Base-by-base conservation (phyloP, 2,113 vertebrate genomes). In the Rattus rattus region DNA sequence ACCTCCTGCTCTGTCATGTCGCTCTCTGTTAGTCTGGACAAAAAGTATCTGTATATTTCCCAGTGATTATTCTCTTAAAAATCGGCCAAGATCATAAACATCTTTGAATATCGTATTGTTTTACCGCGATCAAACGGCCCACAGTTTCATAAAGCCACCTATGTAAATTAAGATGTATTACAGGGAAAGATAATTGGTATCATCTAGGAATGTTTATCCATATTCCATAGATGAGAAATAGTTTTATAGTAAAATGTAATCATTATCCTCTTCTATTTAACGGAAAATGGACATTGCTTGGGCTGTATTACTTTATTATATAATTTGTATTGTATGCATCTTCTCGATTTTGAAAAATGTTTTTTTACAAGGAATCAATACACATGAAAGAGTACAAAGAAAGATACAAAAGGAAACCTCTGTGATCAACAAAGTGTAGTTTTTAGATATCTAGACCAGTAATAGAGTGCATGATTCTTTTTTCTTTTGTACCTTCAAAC, bases 161-260 rank as follows among this genome's bases (percentile, higher is more conserved):
- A 49, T 16, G 49, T 88, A 80, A 92, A 94, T 90, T 90, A 91
- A 88, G 76, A 88, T 92, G 19, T 39, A 92, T 91, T 94, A 76
- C 56, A 86, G 81, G 39, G 75, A 83, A 83, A 43, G 67, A 86
- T 95, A 92, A 96, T 96, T 95, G 84, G 85, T 95, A 33, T 81
- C 43, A 79, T 97, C 3, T 79, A 84, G 54, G 39, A 97, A 93
- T 97, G 88, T 90, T 95, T 73, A 91, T 96, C 80, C 88, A 92
- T 92, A 93, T 95, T 70, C 92, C 12, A 33, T n/a, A 20, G 47
- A 56, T 97, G 39, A 97, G 86, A 72, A 97, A 86, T 54, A 86
- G 91, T 85, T 81, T 96, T 54, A 63, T 28, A 86, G 52, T 43
- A 77, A 80, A 93, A 65, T 92, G 24, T 92, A 77, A 84, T 95